These are phyloP conservation scores for Noctua fimbriata DNA, from an alignment of 2,888 invertebrate genomes.

Conservation along the genomic window DNA sequence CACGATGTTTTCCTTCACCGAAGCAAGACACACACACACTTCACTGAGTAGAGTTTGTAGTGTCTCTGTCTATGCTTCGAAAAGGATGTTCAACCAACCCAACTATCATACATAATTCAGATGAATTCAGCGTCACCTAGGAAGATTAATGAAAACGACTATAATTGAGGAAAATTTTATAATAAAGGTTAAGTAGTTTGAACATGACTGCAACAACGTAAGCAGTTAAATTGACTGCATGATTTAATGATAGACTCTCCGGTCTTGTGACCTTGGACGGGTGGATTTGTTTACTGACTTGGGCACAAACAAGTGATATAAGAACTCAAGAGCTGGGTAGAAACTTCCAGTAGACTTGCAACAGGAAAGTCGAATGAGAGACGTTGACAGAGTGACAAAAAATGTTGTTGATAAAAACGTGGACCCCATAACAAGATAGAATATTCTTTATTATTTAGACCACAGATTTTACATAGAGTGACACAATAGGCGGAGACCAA, in stretches of 20 bases:
- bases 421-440: too few species aligned
- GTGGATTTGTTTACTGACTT: constrained; percentile 22
- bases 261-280: constrained; percentile 16
- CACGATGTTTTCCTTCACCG: too few species aligned
- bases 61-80: not conserved
- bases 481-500: not conserved
- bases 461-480: not conserved
- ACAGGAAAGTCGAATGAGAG: not conserved
- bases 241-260: constrained; percentile 11
- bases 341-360: not conserved
- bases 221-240: constrained; percentile 26
- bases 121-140: not conserved
- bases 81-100: not conserved
- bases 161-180: constrained; percentile 20
- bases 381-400: not conserved
- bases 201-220: constrained; percentile 38
- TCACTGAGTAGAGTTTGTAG: not conserved
- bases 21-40: too few species aligned
- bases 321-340: not conserved
- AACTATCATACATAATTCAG: not conserved
- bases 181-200: constrained; percentile 12
- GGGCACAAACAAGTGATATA: not conserved
- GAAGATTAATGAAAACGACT: not conserved
- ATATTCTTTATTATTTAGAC: not conserved
- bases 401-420: not conserved